These are phyloP conservation scores for Bubo scandiacus DNA, from an alignment of 2,113 vertebrate genomes.

Conservation along the genomic window DNA sequence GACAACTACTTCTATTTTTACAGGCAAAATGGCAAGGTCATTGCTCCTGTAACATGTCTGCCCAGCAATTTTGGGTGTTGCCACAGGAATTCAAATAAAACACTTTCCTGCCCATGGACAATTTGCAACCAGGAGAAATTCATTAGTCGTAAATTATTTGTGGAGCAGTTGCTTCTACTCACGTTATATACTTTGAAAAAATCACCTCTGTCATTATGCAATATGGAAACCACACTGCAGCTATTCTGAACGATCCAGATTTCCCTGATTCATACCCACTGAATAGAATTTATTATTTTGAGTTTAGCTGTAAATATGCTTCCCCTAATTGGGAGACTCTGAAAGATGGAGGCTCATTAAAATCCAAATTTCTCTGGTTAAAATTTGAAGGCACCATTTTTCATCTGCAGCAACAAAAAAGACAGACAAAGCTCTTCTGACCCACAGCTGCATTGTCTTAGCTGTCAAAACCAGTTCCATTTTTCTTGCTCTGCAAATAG, in stretches of 20 bases:
- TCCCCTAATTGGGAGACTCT: conserved; percentile 6
- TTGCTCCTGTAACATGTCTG: neutral
- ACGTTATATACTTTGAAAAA: neutral
- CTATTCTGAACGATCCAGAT: neutral
- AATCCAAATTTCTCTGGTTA: neutral
- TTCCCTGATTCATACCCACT: neutral
- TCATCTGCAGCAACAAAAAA: neutral
- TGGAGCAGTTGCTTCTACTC: neutral
- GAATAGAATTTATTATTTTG: neutral
- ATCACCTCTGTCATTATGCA: neutral
- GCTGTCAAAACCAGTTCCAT: conserved; percentile 30
- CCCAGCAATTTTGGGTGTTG: neutral
- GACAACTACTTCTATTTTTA: neutral
- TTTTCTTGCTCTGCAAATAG: neutral
- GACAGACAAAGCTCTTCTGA: neutral
- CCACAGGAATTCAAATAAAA: neutral
- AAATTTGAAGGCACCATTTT: neutral
- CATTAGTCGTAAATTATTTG: neutral
- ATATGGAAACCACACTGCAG: neutral
- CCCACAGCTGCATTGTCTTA: neutral
- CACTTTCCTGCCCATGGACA: neutral
- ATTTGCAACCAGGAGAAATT: neutral
- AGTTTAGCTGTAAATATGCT: conserved; percentile 12
- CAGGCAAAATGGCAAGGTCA: neutral
- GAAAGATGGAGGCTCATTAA: neutral